Evolutionary conservation across 2,113 vertebrate genomes (phyloP), one percentile per base, ranked within the genome.

Genomic region (Marmota flaviventris): DNA sequence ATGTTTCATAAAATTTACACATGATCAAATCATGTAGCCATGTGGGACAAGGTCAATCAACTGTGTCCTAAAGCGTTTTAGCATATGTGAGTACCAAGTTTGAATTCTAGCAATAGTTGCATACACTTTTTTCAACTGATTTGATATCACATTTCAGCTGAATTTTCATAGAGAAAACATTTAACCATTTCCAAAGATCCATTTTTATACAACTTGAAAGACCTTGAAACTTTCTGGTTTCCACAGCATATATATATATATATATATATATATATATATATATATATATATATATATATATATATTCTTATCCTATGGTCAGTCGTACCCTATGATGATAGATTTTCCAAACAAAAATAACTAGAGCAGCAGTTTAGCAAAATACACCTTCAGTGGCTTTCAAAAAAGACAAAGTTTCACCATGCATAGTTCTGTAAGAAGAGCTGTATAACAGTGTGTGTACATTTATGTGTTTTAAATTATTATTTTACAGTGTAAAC

Each of bases 81-180:
- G 67, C 45, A 72, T 53, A 73, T 73, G 34, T 69, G 16, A 51
- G 24, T 73, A 58, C n/a, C 16, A 73, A n/a, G 14, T 56, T 56
- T 56, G 48, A 18, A n/a, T 48, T 87, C 67, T 56, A 86, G n/a
- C n/a, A n/a, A 56, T 20, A 56, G 67, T 17, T 87, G 48, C 2
- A 8, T 20, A 56, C 10, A 72, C 67, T 48, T 92, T 72, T 77
- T 83, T 17, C 37, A 82, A n/a, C 63, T 86, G 51, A 53, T 27
- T 79, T 77, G 8, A 89, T 83, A 51, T 37, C 20, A 61, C 20
- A 94, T 96, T 98, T 98, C 98, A 98, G 98, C 91, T 96, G 85
- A 96, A 87, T 98, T 98, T 98, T 97, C 93, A 97, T 83, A 97
- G 89, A 97, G 91, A 96, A 93, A 96, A 97, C 97, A 76, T 96